Evolutionary conservation across 2,113 vertebrate genomes (phyloP).

Genomic region (Emydocephalus ijimae): DNA sequence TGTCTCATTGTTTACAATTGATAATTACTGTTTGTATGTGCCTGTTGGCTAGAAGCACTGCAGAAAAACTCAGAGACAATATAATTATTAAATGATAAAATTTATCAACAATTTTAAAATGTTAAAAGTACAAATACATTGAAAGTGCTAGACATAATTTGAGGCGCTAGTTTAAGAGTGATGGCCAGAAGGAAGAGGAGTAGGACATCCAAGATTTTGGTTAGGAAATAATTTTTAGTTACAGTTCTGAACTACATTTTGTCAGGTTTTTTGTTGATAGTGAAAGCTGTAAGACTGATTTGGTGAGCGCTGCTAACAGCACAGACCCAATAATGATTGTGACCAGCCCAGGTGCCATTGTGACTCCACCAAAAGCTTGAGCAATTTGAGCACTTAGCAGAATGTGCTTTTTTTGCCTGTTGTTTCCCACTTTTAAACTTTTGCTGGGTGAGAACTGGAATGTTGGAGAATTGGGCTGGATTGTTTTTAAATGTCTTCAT

Average conservation of each 20-base stretch:
- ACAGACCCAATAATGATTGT: neutral
- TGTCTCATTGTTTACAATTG: neutral
- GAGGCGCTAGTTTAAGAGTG: neutral
- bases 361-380: neutral
- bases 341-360: neutral
- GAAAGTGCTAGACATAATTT: neutral
- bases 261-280: neutral
- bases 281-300: conserved; percentile 52
- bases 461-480: neutral
- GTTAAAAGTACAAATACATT: neutral
- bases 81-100: neutral
- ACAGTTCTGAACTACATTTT: rapidly evolving
- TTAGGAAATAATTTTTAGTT: conserved; percentile 28
- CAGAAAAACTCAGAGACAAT: neutral
- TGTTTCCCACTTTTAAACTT: neutral
- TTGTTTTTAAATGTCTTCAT: neutral
- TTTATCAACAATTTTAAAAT: neutral
- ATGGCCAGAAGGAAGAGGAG: neutral
- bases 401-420: neutral
- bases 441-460: neutral
- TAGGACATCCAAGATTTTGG: neutral
- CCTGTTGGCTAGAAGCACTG: neutral
- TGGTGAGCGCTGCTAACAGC: neutral
- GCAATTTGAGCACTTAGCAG: neutral
- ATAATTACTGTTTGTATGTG: neutral